These are phyloP conservation scores for Drosophila bocqueti DNA, from an alignment of 1,140 invertebrate species.

Conservation along the genomic window DNA sequence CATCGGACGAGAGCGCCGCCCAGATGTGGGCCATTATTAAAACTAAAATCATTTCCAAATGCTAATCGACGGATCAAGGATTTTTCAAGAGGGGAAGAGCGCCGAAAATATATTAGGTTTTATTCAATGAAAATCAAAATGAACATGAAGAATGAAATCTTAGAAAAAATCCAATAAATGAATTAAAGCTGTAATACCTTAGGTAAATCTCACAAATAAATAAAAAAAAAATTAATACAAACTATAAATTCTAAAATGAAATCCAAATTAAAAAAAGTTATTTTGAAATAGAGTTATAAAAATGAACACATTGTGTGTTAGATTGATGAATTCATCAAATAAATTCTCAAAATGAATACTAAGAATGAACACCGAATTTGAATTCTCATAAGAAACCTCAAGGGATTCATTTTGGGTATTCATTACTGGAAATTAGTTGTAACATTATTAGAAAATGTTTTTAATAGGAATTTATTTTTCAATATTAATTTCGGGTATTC, in stretches of 20 bases:
- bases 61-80: slow-evolving; percentile 18
- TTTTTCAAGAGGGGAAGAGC: neutral
- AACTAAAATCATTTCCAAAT: slow-evolving; percentile 19
- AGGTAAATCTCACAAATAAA: too few relatives aligned
- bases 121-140: neutral
- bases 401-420: neutral
- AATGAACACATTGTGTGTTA: too few relatives aligned
- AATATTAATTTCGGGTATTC: neutral
- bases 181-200: too few relatives aligned
- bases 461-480: neutral
- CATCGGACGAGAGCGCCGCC: neutral
- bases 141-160: neutral
- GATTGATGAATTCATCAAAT: neutral
- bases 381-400: neutral
- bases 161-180: too few relatives aligned
- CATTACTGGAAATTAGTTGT: neutral
- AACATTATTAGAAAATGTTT: neutral
- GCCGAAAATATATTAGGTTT: neutral
- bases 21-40: slow-evolving; percentile 19
- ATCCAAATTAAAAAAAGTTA: too few relatives aligned
- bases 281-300: too few relatives aligned
- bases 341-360: neutral
- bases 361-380: neutral
- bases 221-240: too few relatives aligned
- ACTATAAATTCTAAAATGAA: too few relatives aligned